Conservation (phyloP, 64 coral and sea anemone species). For the Pachyseris speciosa region DNA sequence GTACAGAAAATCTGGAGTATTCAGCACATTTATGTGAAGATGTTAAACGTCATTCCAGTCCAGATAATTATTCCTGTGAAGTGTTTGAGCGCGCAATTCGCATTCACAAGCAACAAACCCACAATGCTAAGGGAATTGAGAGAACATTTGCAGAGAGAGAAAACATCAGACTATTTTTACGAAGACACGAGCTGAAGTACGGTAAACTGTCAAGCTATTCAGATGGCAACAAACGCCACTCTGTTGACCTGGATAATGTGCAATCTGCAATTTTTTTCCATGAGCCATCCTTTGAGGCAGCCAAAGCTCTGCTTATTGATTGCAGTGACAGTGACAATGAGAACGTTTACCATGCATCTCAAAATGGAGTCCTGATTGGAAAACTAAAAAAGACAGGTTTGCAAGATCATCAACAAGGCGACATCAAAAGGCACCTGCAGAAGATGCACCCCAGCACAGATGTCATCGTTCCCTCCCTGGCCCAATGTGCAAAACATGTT, state of each 20-base stretch:
- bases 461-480: background rate
- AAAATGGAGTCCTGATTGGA: background rate
- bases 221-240: background rate
- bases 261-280: background rate
- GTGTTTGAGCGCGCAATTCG: slow-evolving; percentile 49
- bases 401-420: background rate
- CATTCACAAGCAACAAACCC: slow-evolving; percentile 54
- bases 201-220: background rate
- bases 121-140: slow-evolving; percentile 54
- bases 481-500: background rate
- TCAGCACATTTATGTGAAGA: slow-evolving; percentile 37
- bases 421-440: too few relatives aligned
- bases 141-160: slow-evolving; percentile 57
- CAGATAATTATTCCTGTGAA: slow-evolving; percentile 64
- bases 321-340: background rate
- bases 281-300: slow-evolving; percentile 19
- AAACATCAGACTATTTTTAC: background rate
- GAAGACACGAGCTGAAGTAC: background rate
- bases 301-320: background rate
- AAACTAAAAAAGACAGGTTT: background rate
- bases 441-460: too few relatives aligned
- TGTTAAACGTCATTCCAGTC: slow-evolving; percentile 35
- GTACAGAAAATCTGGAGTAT: slow-evolving; percentile 54
- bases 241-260: background rate
- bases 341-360: background rate